Evolutionary conservation across 1,140 invertebrate genomes (phyloP), one percentile per base, ranked within the genome.

Genomic region (Lanistes nyassanus): DNA sequence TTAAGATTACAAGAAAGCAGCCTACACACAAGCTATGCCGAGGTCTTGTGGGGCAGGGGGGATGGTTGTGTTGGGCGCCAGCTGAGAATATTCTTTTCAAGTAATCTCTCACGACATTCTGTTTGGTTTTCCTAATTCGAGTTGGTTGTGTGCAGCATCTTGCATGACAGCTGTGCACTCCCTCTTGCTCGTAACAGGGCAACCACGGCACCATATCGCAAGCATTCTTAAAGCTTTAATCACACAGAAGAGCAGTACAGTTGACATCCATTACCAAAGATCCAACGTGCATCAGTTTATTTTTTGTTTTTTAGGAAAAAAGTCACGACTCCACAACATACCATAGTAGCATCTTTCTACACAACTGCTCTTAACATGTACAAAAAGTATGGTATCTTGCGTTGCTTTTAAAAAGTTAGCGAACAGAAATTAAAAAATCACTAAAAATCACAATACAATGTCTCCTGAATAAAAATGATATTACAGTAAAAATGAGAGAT

Each of bases 191-290:
- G 67, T 31, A 71, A 71, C 5, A 71, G 42, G 26, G 36, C 19
- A 19, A 31, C 21, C 62, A 65, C 21, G 21, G 34, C 9, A 31
- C 29, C 0, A 23, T 42, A 21, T 37, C 34, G 11, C 42, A 36
- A 70, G 51, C 68, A 70, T 72, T 72, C 60, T 72, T 72, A 60
- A 72, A 72, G 70, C 70, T 72, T 72, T 72, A 72, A 72, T 72
- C 70, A 72, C 70, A 72, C 70, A 72, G 56, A 72, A 72, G 70
- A 72, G 70, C 70, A 72, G 70, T 72, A 72, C 70, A 72, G 37
- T 72, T 60, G 56, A 72, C 70, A 60, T 72, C 19, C 55, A 72
- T 72, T 72, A 60, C 39, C 56, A 58, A 72, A 72, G 56, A 37
- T 72, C 56, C 26, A 26, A 72, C 34, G 70, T 72, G 70, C 70